phyloP scores from a whole-genome alignment of 1,140 invertebrate species.

The Geopemphigus sp. region DNA sequence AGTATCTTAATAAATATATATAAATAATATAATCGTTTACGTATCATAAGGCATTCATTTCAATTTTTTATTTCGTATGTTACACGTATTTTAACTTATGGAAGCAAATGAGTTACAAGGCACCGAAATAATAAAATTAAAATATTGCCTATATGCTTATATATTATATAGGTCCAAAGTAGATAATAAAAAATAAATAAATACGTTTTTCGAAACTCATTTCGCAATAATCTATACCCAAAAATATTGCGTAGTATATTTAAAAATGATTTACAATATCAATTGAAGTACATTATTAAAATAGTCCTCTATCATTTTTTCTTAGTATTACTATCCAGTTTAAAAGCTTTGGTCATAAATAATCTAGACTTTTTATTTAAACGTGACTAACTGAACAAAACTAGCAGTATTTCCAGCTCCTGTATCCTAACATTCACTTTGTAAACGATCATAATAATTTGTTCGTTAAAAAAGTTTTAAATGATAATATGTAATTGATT shows the following conservation, averaged over 20 bases:
- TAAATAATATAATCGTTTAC: constrained; percentile 1
- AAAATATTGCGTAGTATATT: constrained; percentile 17
- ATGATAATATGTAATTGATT: too few relatives aligned
- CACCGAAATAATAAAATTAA: background rate
- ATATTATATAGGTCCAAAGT: too few relatives aligned
- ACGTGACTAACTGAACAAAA: background rate
- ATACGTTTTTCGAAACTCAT: background rate
- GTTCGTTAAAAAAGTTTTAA: too few relatives aligned
- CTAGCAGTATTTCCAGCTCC: background rate
- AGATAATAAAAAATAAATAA: constrained; percentile 14
- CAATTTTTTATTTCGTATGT: background rate
- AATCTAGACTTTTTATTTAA: too few relatives aligned
- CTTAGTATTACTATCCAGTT: background rate
- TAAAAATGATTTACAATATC: constrained; percentile 24
- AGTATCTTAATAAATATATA: constrained; percentile 6
- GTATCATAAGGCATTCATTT: constrained; percentile 10
- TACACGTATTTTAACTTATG: background rate
- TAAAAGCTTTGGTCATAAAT: constrained; percentile 17
- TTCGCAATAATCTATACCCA: background rate
- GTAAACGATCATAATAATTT: background rate
- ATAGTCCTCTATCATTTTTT: constrained; percentile 9
- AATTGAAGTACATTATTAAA: constrained; percentile 11
- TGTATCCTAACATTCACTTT: background rate
- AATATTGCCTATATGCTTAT: background rate
- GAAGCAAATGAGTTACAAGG: background rate